Percentiles rank a stretch among this genome's conserved stretches.
These are phyloP conservation scores for Athalia cordata DNA, from an alignment of 2,888 invertebrate species.

Conservation along the genomic window DNA sequence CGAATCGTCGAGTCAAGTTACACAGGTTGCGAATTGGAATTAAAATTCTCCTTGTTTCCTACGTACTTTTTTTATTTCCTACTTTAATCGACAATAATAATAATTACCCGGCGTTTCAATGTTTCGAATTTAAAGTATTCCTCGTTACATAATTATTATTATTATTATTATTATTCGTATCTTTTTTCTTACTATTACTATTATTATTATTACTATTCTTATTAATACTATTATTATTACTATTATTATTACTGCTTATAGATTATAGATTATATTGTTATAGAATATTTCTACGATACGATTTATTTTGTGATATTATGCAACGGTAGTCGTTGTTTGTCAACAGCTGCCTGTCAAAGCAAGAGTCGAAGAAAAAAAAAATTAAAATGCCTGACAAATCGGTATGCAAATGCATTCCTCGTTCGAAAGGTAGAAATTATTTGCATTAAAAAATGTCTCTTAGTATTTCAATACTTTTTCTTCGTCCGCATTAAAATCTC, in stretches of 20 bases:
- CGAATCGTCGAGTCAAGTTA: slow-evolving; percentile 10
- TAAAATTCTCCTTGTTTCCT: too few relatives aligned
- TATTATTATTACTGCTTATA: neutral
- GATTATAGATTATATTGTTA: neutral
- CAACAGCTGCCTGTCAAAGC: neutral
- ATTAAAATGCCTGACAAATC: neutral
- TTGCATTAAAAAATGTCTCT: neutral
- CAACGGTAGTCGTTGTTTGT: too few relatives aligned
- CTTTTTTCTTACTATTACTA: too few relatives aligned
- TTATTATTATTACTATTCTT: neutral
- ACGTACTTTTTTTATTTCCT: too few relatives aligned
- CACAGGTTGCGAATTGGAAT: neutral
- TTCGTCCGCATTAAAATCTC: neutral
- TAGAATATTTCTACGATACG: slow-evolving; percentile 9
- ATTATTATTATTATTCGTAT: slow-evolving; percentile 3
- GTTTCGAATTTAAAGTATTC: too few relatives aligned
- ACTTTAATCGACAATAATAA: too few relatives aligned
- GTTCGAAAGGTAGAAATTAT: too few relatives aligned
- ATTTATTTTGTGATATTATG: slow-evolving; percentile 14
- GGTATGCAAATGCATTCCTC: too few relatives aligned
- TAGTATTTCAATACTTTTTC: neutral
- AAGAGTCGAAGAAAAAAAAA: neutral
- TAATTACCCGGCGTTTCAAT: too few relatives aligned
- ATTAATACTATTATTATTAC: neutral
- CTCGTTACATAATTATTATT: slow-evolving; percentile 1